A percentile compares a stretch with the other conserved stretches of the same genome.
These are phyloP conservation scores for Pangasius larnaudii DNA, from an alignment of 2,797 vertebrate species.

Conservation along the genomic window DNA sequence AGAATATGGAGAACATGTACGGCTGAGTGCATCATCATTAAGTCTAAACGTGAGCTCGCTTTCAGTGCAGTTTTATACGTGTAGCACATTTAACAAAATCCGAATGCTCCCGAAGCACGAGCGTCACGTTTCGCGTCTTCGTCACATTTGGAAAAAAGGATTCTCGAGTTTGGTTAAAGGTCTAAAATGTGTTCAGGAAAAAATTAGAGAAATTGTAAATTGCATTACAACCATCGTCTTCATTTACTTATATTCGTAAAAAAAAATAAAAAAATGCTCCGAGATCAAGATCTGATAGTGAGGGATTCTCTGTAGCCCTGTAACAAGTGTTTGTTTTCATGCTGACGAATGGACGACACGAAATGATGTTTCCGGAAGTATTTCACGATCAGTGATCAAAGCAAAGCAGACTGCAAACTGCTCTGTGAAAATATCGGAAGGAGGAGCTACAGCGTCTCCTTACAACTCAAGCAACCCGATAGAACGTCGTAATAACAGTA, in stretches of 20 bases:
- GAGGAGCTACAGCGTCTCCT: not conserved
- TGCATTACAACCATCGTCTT: not conserved
- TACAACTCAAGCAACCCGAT: not conserved
- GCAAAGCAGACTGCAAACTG: not conserved
- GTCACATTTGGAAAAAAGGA: not conserved
- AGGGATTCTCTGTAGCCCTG: too few species aligned
- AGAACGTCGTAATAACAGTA: not conserved
- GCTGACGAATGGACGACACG: not conserved
- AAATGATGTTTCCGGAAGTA: not conserved
- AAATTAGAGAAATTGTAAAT: not conserved
- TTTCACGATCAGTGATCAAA: not conserved
- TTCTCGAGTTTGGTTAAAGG: not conserved
- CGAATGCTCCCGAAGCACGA: not conserved
- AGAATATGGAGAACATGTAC: not conserved
- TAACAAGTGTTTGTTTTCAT: not conserved
- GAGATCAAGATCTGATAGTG: too few species aligned
- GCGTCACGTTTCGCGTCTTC: not conserved
- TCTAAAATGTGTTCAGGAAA: not conserved
- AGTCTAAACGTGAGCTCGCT: not conserved
- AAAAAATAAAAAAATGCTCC: not conserved
- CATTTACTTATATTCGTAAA: not conserved
- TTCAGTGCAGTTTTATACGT: not conserved
- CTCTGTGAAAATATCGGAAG: not conserved
- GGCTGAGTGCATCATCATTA: constrained; percentile 45
- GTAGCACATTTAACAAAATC: not conserved